Evolutionary conservation across 2,797 vertebrate genomes (phyloP).

Genomic region (Paratrypauchen microcephalus): DNA sequence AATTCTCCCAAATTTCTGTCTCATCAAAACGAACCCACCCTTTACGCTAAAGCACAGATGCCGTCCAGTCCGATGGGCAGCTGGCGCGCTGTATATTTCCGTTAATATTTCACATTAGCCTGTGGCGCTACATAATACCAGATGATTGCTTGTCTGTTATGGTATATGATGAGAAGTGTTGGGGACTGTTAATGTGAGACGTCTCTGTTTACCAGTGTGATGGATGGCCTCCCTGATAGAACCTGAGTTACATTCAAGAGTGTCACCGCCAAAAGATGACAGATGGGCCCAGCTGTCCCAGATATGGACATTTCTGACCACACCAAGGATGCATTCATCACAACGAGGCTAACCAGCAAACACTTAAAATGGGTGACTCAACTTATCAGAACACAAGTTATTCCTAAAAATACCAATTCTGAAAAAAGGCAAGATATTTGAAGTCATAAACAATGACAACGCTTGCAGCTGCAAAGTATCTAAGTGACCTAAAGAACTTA

Average conservation of each 20-base stretch:
- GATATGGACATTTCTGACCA: conserved; percentile 79
- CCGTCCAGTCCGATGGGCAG: conserved; percentile 61
- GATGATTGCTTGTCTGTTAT: conserved; percentile 79
- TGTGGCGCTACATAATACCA: conserved; percentile 73
- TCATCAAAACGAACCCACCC: conserved; percentile 54
- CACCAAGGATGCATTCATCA: conserved; percentile 76
- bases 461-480: conserved; percentile 25
- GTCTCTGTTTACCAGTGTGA: conserved; percentile 80
- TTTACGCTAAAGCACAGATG: conserved; percentile 64
- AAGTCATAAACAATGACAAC: conserved; percentile 20
- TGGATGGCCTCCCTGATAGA: conserved; percentile 77
- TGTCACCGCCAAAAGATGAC: conserved; percentile 78
- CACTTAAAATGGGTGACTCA: conserved; percentile 48
- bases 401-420: conserved; percentile 22
- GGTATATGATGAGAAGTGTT: conserved; percentile 78
- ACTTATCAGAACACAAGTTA: conserved; percentile 52
- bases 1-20: conserved; percentile 50
- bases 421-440: conserved; percentile 44
- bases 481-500: conserved; percentile 48
- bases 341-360: conserved; percentile 62
- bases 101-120: conserved; percentile 78
- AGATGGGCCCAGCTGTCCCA: conserved; percentile 79
- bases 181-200: conserved; percentile 74
- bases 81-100: conserved; percentile 66
- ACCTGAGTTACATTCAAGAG: conserved; percentile 72